Evolutionary conservation across 92 coral and sea anemone genomes (phyloP), one percentile per base, ranked within the genome.

Genomic region (Virgularia gustaviana): DNA sequence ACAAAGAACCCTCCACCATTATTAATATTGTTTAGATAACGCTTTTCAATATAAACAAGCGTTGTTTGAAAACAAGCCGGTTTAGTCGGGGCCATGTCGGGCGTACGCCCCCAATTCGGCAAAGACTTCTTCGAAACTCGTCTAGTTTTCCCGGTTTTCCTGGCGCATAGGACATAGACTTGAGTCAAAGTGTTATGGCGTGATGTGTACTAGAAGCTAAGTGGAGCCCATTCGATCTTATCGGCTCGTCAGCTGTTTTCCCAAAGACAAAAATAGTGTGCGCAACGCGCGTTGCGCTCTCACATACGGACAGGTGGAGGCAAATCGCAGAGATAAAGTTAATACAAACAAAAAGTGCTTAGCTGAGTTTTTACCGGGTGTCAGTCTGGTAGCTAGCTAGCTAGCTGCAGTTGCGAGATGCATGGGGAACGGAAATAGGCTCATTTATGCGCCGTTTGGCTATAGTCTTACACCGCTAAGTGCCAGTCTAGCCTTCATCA

Each of bases 1-100:
- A 68, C 75, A 68, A 68, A 49, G n/a, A 49, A 61, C 75, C 51
- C 51, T 36, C 60, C 75, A 68, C 15, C 27, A 47, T 68, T 68
- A 68, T 68, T 68, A 68, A 68, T 68, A 68, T 68, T 68, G 75
- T 68, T 68, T 68, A 68, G 75, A 68, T 68, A 68, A 68, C 59
- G 43, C 19, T 47, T 68, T 68, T 68, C 61, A 68, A 68, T 68
- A 68, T 68, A 68, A 68, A 68, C 75, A 68, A 68, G 42, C 55
- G 25, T 34, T n/a, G 12, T 29, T 16, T 24, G 32, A 24, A 47
- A 10, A 35, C 34, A 60, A 35, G 27, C 44, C 15, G 12, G 2
- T 6, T 6, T 51, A 55, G 27, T 15, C 1, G n/a, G n/a, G n/a
- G n/a, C n/a, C n/a, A n/a, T n/a, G n/a, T n/a, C n/a, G n/a, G n/a